Conservation (phyloP, 2,113 vertebrate genomes). For the Sinocyclocheilus maitianheensis region DNA sequence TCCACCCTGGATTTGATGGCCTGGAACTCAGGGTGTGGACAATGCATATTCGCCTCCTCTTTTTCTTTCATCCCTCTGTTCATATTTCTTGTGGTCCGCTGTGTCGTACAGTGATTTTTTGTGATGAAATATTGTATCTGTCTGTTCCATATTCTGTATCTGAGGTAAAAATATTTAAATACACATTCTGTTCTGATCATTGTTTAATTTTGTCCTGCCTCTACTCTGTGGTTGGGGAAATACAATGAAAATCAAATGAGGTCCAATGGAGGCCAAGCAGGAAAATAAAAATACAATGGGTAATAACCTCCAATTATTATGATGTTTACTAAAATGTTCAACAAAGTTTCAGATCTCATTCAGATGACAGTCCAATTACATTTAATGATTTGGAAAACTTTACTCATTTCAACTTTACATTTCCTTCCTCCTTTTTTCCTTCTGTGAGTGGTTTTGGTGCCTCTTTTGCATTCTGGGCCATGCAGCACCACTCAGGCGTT, state of each 20-base stretch:
- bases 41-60: conserved; percentile 62
- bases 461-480: conserved; percentile 54
- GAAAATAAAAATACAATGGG: background rate
- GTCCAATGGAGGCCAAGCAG: conserved; percentile 32
- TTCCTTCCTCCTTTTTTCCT: conserved; percentile 60
- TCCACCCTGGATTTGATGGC: conserved; percentile 48
- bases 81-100: conserved; percentile 81
- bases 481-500: conserved; percentile 53
- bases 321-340: background rate
- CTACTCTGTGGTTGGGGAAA: conserved; percentile 62
- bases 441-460: conserved; percentile 50
- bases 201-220: conserved; percentile 73
- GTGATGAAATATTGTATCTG: conserved; percentile 81
- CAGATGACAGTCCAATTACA: background rate
- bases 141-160: conserved; percentile 85
- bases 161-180: conserved; percentile 86
- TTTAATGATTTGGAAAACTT: background rate
- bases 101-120: conserved; percentile 84
- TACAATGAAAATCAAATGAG: conserved; percentile 32
- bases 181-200: conserved; percentile 85
- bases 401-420: conserved; percentile 37
- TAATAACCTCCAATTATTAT: conserved; percentile 7
- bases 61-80: conserved; percentile 72
- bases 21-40: conserved; percentile 64
- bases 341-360: background rate